Evolutionary conservation across 2,797 vertebrate genomes (phyloP), one percentile per base, ranked within the genome.

Genomic region (Microctenopoma steveboyesi): DNA sequence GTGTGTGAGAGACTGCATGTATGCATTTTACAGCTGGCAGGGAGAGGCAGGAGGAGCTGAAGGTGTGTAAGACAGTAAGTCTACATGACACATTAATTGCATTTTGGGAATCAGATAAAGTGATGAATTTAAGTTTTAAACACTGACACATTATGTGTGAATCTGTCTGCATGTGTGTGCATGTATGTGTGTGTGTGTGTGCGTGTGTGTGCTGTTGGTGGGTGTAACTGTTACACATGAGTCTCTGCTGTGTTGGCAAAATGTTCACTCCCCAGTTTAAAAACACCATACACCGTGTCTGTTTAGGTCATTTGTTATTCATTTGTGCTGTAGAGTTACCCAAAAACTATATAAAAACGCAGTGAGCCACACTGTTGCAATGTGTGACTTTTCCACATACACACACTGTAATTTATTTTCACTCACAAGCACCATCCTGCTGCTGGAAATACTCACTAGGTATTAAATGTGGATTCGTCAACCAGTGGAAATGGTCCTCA

Each of bases 1-100:
- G 57, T 84, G 89, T 89, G 89, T 60, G 42, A 82, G 42, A 82
- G 74, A 6, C 78, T 53, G 87, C 89, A 90, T 86, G 86, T 90
- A 88, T 82, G 65, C 85, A 40, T 3, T 14, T 76, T 72, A 69
- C 67, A 81, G 78, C 68, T 84, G 81, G 77, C 63, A 79, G 54
- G 42, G 49, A 30, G 47, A 6, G 6, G 28, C 48, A 52, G 47
- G 22, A 48, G 48, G 15, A 67, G 57, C 18, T 51, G 2, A 13
- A 37, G 28, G 11, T 43, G 51, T 56, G 72, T 46, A 53, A 69
- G 4, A 3, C 10, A 48, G 11, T 49, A 15, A 39, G 16, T 58
- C 40, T 28, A 28, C 9, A 28, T 59, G 52, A 74, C 35, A 62
- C 39, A 56, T 47, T 45, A 39, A 42, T 57, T 28, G 54, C 4